phyloP scores from a whole-genome alignment of 2,888 invertebrate genomes.

The Dryobota labecula region DNA sequence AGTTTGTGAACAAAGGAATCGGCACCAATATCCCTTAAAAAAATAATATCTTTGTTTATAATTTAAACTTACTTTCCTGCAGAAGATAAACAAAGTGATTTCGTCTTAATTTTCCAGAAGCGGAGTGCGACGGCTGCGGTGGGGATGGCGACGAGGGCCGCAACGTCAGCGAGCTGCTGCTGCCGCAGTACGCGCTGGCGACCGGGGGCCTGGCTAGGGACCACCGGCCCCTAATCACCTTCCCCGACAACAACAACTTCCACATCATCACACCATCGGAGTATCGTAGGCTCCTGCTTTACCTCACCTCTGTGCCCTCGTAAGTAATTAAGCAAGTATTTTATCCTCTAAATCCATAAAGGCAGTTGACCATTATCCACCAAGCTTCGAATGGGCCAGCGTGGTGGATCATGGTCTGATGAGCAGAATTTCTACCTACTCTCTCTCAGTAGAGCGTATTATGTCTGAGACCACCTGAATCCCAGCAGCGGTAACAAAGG shows the following conservation, averaged over 20 bases:
- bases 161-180: conserved; percentile 96
- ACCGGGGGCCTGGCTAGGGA: conserved; percentile 98
- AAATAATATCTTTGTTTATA: conserved; percentile 1
- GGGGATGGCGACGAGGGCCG: conserved; percentile 92
- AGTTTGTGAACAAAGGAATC: too few species aligned
- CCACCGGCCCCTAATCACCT: conserved; percentile 98
- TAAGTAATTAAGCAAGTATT: conserved; percentile 89
- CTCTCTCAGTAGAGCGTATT: background rate
- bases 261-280: conserved; percentile 95
- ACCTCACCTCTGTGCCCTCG: conserved; percentile 99
- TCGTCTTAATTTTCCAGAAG: conserved; percentile 79
- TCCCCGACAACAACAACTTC: conserved; percentile 98
- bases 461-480: background rate
- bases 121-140: conserved; percentile 89
- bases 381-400: background rate
- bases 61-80: background rate
- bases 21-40: too few species aligned
- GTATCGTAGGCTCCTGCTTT: conserved; percentile 97
- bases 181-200: conserved; percentile 97
- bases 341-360: background rate
- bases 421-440: too few species aligned
- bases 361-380: background rate
- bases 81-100: background rate
- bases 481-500: background rate
- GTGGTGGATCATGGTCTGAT: background rate